Conservation (phyloP, 2,113 vertebrate genomes). For the Tachuris rubrigastra region DNA sequence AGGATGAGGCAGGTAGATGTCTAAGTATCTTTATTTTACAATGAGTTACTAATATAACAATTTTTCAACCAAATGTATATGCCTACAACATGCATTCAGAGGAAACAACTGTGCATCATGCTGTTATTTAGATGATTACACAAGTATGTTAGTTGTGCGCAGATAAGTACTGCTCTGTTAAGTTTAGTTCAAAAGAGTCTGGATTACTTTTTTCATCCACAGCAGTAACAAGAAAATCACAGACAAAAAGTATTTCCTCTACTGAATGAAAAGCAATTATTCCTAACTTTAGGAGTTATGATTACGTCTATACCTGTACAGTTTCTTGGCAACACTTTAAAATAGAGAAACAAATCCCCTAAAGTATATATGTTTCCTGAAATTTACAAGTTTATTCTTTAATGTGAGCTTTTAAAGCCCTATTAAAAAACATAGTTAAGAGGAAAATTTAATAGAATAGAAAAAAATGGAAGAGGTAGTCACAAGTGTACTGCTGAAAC, state of each 20-base stretch:
- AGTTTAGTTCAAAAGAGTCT: background rate
- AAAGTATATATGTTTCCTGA: background rate
- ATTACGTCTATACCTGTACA: background rate
- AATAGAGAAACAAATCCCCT: background rate
- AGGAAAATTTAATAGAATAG: background rate
- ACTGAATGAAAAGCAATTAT: background rate
- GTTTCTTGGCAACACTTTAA: background rate
- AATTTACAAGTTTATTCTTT: background rate
- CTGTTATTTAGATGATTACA: background rate
- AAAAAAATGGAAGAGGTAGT: background rate
- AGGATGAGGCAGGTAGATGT: background rate
- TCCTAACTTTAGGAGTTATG: background rate
- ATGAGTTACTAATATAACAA: background rate
- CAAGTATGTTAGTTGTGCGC: background rate
- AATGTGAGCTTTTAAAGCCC: background rate
- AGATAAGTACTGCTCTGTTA: background rate
- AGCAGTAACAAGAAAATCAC: background rate
- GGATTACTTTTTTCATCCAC: background rate
- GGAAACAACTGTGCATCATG: background rate
- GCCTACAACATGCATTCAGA: background rate
- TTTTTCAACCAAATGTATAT: background rate
- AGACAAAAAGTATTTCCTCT: constrained; percentile 17
- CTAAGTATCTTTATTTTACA: background rate
- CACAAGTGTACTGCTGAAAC: background rate
- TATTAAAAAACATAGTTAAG: background rate